Percentiles rank a stretch among this genome's conserved stretches.
phyloP scores from a whole-genome alignment of 1,140 invertebrate species.

The Drosophila pallidifrons region DNA sequence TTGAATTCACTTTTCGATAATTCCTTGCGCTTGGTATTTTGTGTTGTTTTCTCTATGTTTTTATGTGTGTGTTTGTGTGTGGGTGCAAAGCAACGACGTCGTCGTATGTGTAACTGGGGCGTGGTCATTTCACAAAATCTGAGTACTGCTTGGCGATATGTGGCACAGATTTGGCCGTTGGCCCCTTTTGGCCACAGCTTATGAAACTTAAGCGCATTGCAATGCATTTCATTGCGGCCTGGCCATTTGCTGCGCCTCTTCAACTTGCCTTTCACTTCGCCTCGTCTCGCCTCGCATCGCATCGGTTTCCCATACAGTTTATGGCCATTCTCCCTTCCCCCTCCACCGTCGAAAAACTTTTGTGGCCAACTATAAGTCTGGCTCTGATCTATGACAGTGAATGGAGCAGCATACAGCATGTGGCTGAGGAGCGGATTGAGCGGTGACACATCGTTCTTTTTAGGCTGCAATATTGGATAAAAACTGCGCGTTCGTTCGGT shows the following conservation, averaged over 20 bases:
- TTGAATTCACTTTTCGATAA: slow-evolving; percentile 82
- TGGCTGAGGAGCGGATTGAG: background rate
- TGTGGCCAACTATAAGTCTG: slow-evolving; percentile 48
- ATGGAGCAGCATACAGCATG: too few relatives aligned
- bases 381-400: slow-evolving; percentile 33
- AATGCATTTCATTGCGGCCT: slow-evolving; percentile 56
- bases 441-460: slow-evolving; percentile 30
- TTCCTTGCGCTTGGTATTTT: slow-evolving; percentile 44
- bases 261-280: slow-evolving; percentile 21
- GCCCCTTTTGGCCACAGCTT: slow-evolving; percentile 58
- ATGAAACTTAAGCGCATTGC: slow-evolving; percentile 69
- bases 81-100: too few relatives aligned
- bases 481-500: slow-evolving; percentile 44
- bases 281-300: background rate
- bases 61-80: too few relatives aligned
- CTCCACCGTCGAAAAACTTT: slow-evolving; percentile 15
- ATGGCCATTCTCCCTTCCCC: slow-evolving; percentile 22
- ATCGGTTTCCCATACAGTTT: slow-evolving; percentile 42
- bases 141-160: slow-evolving; percentile 17
- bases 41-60: background rate
- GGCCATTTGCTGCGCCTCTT: slow-evolving; percentile 21
- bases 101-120: slow-evolving; percentile 1
- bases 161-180: slow-evolving; percentile 42
- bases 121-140: slow-evolving; percentile 13
- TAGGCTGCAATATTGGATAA: slow-evolving; percentile 55